Conservation (phyloP, 2,113 vertebrate species). For the Nothoprocta pentlandii region DNA sequence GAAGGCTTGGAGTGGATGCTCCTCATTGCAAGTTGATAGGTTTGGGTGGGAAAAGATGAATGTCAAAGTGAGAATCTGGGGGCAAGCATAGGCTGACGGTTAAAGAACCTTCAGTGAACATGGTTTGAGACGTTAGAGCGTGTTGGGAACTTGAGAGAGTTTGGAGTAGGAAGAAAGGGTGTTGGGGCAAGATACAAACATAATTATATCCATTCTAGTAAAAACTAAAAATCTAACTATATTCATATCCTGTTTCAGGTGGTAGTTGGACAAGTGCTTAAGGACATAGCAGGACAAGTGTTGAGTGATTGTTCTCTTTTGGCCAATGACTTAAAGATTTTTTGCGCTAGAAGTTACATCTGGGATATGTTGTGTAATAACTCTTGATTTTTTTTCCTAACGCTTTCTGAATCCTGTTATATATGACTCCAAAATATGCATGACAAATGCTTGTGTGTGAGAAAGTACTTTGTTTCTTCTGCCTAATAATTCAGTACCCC, state of each 20-base stretch:
- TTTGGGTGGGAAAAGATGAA: background rate
- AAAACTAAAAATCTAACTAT: background rate
- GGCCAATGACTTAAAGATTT: background rate
- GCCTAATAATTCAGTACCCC: constrained; percentile 22
- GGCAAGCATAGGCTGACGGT: background rate
- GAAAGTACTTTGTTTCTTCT: constrained; percentile 37
- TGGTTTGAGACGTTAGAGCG: rapidly evolving
- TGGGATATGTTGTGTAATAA: constrained; percentile 1
- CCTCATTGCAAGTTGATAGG: rapidly evolving
- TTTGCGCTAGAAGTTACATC: background rate
- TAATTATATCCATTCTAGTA: background rate
- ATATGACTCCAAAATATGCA: background rate
- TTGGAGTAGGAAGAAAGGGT: background rate
- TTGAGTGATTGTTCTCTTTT: background rate
- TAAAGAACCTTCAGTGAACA: background rate
- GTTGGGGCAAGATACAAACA: rapidly evolving
- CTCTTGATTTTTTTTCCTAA: constrained; percentile 2
- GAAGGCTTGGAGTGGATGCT: background rate
- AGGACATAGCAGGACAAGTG: background rate
- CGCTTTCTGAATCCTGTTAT: constrained; percentile 1
- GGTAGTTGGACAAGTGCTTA: background rate
- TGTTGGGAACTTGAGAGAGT: background rate
- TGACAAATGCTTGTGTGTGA: constrained; percentile 25
- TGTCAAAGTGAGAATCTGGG: background rate
- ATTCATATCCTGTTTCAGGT: background rate